Evolutionary conservation across 2,888 invertebrate genomes (phyloP).

Genomic region (Camptogramma bilineatum): DNA sequence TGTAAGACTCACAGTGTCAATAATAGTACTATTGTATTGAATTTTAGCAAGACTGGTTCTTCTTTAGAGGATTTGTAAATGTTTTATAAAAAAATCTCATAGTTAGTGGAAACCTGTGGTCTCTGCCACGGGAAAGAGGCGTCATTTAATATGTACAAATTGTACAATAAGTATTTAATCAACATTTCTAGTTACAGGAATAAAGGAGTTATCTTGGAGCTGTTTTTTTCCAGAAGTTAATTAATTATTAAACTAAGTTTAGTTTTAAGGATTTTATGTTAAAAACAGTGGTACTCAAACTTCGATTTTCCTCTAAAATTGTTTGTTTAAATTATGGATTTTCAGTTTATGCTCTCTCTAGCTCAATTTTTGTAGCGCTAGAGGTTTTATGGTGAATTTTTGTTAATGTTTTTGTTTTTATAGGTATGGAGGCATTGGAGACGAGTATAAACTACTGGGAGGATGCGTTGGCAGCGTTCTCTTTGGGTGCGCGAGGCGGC

Average conservation of each 20-base stretch:
- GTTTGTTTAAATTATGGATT: neutral
- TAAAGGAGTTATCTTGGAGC: neutral
- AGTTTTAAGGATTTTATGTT: conserved; percentile 13
- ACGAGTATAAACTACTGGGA: conserved; percentile 98
- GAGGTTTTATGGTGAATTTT: neutral
- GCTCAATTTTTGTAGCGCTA: conserved; percentile 8
- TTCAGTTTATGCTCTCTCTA: neutral
- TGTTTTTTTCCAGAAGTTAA: neutral
- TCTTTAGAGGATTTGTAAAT: neutral
- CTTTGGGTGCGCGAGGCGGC: conserved; percentile 85
- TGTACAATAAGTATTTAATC: no score
- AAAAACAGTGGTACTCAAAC: conserved; percentile 44
- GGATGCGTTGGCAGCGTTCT: conserved; percentile 94
- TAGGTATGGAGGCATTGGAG: conserved; percentile 97
- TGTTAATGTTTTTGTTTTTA: conserved; percentile 17
- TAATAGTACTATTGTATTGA: neutral
- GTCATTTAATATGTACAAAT: no score
- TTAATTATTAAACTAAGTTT: conserved; percentile 10
- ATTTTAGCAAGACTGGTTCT: neutral
- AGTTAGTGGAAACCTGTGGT: no score
- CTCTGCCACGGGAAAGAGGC: no score
- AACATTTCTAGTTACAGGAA: conserved; percentile 9
- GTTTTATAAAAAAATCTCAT: no score
- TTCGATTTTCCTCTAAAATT: no score
- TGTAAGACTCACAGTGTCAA: conserved; percentile 21